These are phyloP conservation scores for Mesoligia furuncula DNA, from an alignment of 2,888 invertebrate species.

Conservation along the genomic window DNA sequence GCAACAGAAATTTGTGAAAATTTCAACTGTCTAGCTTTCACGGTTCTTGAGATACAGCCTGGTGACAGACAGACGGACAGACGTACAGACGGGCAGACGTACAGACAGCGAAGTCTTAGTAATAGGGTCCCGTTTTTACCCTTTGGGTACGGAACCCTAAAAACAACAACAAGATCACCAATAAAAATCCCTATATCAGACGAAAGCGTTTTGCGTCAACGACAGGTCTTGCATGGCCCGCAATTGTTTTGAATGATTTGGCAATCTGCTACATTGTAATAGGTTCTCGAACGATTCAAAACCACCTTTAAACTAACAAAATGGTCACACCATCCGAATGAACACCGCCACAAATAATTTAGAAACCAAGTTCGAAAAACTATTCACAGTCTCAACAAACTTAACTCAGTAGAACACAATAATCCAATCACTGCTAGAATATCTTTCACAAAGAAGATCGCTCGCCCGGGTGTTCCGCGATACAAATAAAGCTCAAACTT, in stretches of 20 bases:
- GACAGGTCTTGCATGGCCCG: background rate
- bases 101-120: no score
- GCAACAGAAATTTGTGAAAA: no score
- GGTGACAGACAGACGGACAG: no score
- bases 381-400: slow-evolving; percentile 14
- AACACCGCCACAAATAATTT: background rate
- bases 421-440: slow-evolving; percentile 31
- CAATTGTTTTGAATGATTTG: background rate
- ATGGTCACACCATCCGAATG: background rate
- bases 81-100: no score
- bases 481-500: slow-evolving; percentile 25
- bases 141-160: no score
- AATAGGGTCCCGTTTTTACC: no score
- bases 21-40: no score
- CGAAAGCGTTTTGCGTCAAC: background rate
- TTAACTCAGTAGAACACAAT: slow-evolving; percentile 15
- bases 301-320: background rate
- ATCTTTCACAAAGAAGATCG: slow-evolving; percentile 14
- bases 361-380: background rate
- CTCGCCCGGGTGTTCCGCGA: background rate
- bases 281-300: background rate
- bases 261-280: background rate
- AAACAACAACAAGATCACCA: background rate
- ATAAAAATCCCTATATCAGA: background rate
- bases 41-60: no score